Evolutionary conservation across 1,140 invertebrate species (phyloP).

Genomic region (Adelges cooleyi): DNA sequence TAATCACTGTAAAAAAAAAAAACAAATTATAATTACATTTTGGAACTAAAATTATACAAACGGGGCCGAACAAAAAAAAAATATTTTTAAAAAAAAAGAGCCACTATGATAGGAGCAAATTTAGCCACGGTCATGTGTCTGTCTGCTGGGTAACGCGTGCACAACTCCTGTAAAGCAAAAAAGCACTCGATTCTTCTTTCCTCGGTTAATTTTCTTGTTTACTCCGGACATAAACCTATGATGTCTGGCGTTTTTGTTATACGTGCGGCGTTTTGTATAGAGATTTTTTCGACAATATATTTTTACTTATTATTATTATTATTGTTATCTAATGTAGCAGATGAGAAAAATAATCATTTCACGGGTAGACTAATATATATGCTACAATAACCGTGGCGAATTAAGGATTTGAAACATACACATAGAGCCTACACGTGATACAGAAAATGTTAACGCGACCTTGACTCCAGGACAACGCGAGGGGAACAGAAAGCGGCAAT

Average conservation of each 20-base stretch:
- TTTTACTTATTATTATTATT: background rate
- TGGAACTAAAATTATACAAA: conserved; percentile 2
- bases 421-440: background rate
- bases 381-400: conserved; percentile 22
- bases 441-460: background rate
- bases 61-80: too few species aligned
- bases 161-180: background rate
- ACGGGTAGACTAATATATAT: conserved; percentile 4
- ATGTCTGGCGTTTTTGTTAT: conserved; percentile 12
- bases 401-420: conserved; percentile 11
- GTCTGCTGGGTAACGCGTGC: background rate
- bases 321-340: conserved; percentile 10
- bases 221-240: background rate
- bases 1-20: conserved; percentile 64
- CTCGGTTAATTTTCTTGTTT: conserved; percentile 3
- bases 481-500: background rate
- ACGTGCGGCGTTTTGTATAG: background rate
- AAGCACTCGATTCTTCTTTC: background rate
- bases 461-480: conserved; percentile 3
- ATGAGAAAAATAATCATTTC: conserved; percentile 26
- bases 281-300: background rate
- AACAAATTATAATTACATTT: background rate
- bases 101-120: too few species aligned
- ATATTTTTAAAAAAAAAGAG: too few species aligned
- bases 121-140: background rate